These are phyloP conservation scores for Anabacerthia variegaticeps DNA, from an alignment of 2,797 vertebrate genomes.

Conservation along the genomic window DNA sequence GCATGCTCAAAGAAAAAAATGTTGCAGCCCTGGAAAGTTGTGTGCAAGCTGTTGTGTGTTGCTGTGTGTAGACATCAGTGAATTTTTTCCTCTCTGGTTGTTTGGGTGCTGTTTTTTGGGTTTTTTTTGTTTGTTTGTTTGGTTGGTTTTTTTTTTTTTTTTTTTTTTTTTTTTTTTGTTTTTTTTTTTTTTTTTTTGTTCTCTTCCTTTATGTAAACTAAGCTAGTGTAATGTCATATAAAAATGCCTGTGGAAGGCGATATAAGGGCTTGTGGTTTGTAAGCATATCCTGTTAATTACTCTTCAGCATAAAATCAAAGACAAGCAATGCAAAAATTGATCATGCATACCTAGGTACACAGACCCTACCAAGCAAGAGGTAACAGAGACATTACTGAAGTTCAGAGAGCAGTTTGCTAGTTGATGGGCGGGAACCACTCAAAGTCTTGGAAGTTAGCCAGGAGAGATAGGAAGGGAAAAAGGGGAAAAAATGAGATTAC, in stretches of 20 bases:
- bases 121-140: too few species aligned
- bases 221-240: neutral
- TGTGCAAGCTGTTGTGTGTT: neutral
- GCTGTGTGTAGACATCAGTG: neutral
- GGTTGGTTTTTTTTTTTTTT: neutral
- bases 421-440: neutral
- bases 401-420: neutral
- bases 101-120: accelerated
- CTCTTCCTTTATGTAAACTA: neutral
- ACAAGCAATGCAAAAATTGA: neutral
- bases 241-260: neutral
- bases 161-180: neutral
- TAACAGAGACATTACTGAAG: neutral
- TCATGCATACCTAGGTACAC: neutral
- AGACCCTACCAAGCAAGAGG: neutral
- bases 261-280: neutral
- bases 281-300: neutral
- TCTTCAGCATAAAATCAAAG: neutral
- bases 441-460: neutral
- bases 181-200: neutral
- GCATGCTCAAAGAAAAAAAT: neutral
- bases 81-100: neutral
- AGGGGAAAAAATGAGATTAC: neutral
- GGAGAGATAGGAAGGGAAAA: neutral
- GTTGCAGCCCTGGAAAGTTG: accelerated